Percentiles rank a stretch among this genome's conserved stretches.
Evolutionary conservation across 2,888 invertebrate genomes (phyloP).

Genomic region (Auanema sp.): DNA sequence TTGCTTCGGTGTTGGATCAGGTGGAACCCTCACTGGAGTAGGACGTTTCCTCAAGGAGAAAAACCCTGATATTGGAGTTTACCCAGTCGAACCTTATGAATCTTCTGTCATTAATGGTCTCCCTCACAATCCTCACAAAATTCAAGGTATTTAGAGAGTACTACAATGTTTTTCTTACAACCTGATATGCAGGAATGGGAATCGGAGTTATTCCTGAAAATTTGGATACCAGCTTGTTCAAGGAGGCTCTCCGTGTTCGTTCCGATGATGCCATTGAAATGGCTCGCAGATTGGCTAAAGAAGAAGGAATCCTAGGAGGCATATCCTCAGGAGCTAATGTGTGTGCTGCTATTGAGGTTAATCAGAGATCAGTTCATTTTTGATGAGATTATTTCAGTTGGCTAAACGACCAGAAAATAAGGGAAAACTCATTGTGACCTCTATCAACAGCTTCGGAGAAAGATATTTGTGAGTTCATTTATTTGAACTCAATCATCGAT

Average conservation of each 20-base stretch:
- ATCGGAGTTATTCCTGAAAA: slow-evolving; percentile 53
- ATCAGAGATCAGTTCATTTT: slow-evolving; percentile 1
- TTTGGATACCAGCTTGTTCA: slow-evolving; percentile 47
- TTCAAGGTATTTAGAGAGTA: slow-evolving; percentile 41
- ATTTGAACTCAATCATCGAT: not conserved
- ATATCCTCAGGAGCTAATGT: slow-evolving; percentile 58
- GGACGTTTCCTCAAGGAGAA: slow-evolving; percentile 54
- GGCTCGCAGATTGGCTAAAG: slow-evolving; percentile 53
- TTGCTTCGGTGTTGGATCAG: slow-evolving; percentile 58
- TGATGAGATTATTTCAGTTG: slow-evolving; percentile 39
- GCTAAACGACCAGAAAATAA: slow-evolving; percentile 56
- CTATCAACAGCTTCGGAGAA: slow-evolving; percentile 54
- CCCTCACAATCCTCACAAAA: slow-evolving; percentile 52
- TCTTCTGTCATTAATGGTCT: slow-evolving; percentile 52
- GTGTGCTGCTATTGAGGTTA: slow-evolving; percentile 48
- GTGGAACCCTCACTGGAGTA: slow-evolving; percentile 54
- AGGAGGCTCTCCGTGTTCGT: slow-evolving; percentile 47
- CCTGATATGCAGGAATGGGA: slow-evolving; percentile 41
- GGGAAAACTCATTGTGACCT: slow-evolving; percentile 60
- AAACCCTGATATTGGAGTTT: slow-evolving; percentile 49
- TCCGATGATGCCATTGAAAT: slow-evolving; percentile 58
- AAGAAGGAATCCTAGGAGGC: slow-evolving; percentile 54
- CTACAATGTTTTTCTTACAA: not conserved
- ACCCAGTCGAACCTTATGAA: slow-evolving; percentile 54
- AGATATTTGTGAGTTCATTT: slow-evolving; percentile 43